A percentile compares a stretch with the other conserved stretches of the same genome.
Evolutionary conservation across 1,140 invertebrate species (phyloP).

Genomic region (Lysiphlebus fabarum): DNA sequence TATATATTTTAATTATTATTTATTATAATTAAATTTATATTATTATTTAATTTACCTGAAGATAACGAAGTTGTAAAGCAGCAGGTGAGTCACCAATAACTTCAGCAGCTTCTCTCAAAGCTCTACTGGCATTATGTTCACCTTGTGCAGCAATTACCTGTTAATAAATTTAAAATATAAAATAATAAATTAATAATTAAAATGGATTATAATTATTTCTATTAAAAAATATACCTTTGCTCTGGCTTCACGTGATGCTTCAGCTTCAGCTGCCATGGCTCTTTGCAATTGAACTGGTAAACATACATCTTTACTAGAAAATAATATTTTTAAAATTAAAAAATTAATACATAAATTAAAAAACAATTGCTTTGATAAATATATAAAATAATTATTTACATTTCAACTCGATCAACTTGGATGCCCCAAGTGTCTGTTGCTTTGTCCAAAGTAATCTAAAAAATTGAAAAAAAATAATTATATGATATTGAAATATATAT

Average conservation of each 20-base stretch:
- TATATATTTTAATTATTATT: background rate
- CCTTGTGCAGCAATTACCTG: slow-evolving; percentile 80
- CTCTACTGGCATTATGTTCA: slow-evolving; percentile 85
- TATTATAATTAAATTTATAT: slow-evolving; percentile 15
- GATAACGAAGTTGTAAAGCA: slow-evolving; percentile 73
- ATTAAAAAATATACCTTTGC: slow-evolving; percentile 64
- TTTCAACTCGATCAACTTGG: slow-evolving; percentile 93
- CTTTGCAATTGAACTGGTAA: slow-evolving; percentile 84
- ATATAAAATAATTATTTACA: slow-evolving; percentile 63
- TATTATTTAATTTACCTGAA: slow-evolving; percentile 42
- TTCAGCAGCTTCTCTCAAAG: slow-evolving; percentile 87
- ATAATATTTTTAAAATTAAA: no score
- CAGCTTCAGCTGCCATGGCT: slow-evolving; percentile 89
- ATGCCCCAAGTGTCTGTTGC: slow-evolving; percentile 96
- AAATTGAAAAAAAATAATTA: background rate
- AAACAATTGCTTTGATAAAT: no score
- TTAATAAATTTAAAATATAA: background rate
- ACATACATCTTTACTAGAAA: slow-evolving; percentile 82
- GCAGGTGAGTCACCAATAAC: slow-evolving; percentile 89
- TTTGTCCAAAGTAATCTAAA: slow-evolving; percentile 75
- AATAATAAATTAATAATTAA: background rate
- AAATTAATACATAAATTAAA: no score
- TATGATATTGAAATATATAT: slow-evolving; percentile 7
- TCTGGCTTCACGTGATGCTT: slow-evolving; percentile 79
- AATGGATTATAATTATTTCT: no score